Evolutionary conservation across 2,888 invertebrate species (phyloP), one percentile per base, ranked within the genome.

Genomic region (Morpho helenor): DNA sequence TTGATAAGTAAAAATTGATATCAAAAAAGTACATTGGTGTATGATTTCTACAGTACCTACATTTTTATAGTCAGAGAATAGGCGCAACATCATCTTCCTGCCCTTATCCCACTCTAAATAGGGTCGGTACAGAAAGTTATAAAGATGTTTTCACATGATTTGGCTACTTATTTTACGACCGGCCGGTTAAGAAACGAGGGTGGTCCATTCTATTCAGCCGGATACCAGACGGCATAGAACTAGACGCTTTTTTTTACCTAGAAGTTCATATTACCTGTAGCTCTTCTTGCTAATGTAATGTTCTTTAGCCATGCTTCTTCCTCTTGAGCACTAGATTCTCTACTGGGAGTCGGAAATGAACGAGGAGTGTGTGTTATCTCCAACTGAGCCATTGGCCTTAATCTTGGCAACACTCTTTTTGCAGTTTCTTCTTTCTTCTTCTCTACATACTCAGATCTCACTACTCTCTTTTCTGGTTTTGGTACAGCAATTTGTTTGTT

Each of bases 261-360:
- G 7, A 7, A 8, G 9, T 10, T 48, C 42, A 39, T 44, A 39
- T 62, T 70, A 89, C 91, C 91, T 56, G 90, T 92, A 1, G 92
- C 92, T 73, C 94, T 87, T 69, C 95, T 88, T 8, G 95, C 95
- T 72, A 94, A 92, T 3, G 94, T 94, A 71, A 96, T 94, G 75
- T 96, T 96, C 65, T 91, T 91, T 62, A 97, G 78, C 96, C 96
- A 97, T 85, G 95, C 94, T 67, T 95, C 93, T 79, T 97, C 97
- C 73, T 95, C 93, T 0, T 89, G 82, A 10, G 91, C 88, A 52
- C 90, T 88, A 0, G 96, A 96, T 78, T 96, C 96, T 62, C 97
- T 87, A 54, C 94, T 94, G 0, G 97, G 97, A 1, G 97, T 97
- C 1, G 96, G 95, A 75, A 97, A 96, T 23, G 92, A 92, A 57